Conservation (phyloP, 2,888 invertebrate species). For the Macaria notata region DNA sequence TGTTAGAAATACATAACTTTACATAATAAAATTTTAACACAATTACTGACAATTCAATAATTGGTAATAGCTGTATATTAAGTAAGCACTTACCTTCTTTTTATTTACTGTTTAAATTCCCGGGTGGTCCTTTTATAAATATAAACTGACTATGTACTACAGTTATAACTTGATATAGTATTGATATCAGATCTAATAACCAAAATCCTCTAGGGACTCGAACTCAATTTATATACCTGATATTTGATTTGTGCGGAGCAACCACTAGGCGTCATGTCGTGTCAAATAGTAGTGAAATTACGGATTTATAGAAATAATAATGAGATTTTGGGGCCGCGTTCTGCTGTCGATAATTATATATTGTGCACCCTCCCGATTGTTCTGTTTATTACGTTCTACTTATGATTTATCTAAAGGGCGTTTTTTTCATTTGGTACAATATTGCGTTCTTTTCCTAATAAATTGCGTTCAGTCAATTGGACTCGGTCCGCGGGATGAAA, state of each 20-base stretch:
- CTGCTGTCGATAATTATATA: constrained; percentile 41
- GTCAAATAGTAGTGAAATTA: constrained; percentile 48
- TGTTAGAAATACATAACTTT: no score
- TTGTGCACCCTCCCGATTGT: constrained; percentile 34
- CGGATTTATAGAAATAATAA: constrained; percentile 41
- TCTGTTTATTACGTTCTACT: constrained; percentile 39
- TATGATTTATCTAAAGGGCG: constrained; percentile 37
- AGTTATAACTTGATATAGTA: constrained; percentile 15
- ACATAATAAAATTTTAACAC: no score
- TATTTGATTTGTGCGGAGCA: constrained; percentile 15
- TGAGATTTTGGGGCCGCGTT: constrained; percentile 39
- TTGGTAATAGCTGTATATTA: no score
- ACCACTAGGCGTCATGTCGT: constrained; percentile 35
- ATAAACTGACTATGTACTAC: no score
- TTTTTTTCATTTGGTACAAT: constrained; percentile 31
- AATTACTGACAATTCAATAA: no score
- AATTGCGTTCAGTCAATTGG: constrained; percentile 39
- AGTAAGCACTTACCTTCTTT: no score
- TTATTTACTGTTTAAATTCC: no score
- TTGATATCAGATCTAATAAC: constrained; percentile 36
- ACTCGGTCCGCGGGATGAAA: constrained; percentile 34
- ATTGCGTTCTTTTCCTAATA: constrained; percentile 37
- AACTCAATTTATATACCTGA: constrained; percentile 27
- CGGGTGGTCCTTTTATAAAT: no score
- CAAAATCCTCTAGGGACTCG: constrained; percentile 28